A percentile compares a stretch with the other conserved stretches of the same genome.
Evolutionary conservation across 2,797 vertebrate species (phyloP).

Genomic region (Cottoperca gobio): DNA sequence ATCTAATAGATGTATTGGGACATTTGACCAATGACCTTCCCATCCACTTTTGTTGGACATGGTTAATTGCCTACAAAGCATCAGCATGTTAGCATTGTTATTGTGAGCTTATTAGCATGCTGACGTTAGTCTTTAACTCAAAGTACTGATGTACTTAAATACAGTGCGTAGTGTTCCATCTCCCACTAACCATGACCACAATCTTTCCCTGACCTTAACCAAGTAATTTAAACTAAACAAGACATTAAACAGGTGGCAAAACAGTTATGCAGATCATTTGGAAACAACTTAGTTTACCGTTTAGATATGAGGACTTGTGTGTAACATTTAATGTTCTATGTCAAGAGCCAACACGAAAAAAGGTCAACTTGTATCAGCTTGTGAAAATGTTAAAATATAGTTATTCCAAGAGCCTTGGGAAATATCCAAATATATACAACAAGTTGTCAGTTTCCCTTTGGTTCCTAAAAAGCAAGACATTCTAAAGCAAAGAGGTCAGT

Average conservation of each 20-base stretch:
- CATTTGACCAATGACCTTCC: not conserved
- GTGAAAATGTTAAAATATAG: not conserved
- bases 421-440: slow-evolving; percentile 7
- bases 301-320: not conserved
- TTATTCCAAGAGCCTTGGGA: not conserved
- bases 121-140: not conserved
- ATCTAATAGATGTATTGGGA: not conserved
- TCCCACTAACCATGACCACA: not conserved
- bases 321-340: not conserved
- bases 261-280: not conserved
- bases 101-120: not conserved
- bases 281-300: not conserved
- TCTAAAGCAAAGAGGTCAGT: slow-evolving; percentile 40
- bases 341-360: not conserved
- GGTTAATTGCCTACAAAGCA: not conserved
- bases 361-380: not conserved
- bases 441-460: slow-evolving; percentile 24
- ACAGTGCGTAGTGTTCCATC: no score
- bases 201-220: not conserved
- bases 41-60: not conserved
- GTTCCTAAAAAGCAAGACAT: slow-evolving; percentile 15
- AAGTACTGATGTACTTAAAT: not conserved
- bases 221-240: not conserved
- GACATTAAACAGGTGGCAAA: not conserved
- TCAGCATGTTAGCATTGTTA: not conserved